Evolutionary conservation across 2,888 invertebrate species (phyloP), one percentile per base, ranked within the genome.

Genomic region (Pammene aurita): DNA sequence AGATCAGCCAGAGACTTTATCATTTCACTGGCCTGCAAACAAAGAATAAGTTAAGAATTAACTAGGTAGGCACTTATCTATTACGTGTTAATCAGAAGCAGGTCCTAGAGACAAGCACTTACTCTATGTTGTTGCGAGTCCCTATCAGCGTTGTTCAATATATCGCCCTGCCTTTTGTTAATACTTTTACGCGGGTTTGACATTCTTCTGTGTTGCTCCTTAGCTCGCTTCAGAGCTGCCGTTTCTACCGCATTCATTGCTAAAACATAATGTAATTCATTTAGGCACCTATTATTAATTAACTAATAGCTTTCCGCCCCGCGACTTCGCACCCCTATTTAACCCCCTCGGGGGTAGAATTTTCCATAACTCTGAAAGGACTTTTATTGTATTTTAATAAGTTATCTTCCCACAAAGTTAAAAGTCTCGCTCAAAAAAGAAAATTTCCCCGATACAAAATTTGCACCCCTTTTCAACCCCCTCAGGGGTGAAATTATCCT

Each of bases 161-260:
- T 90, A 67, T 91, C 91, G 14, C 91, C 91, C 72, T 89, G 86
- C 71, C 80, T 80, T 72, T 83, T 86, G 18, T 81, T 72, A 5
- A 83, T 77, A 68, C 75, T 76, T 72, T 73, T 84, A 60, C 82
- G 83, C 9, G 79, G 74, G 16, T 88, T 86, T 0, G 87, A 84
- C 13, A 82, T 68, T 72, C 78, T 80, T 57, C 80, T 81, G 58
- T 87, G 84, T 75, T 95, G 94, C 54, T 94, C 93, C 75, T 89
- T 93, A 0, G 95, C 95, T 71, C 92, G 90, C 71, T 93, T 91
- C 50, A 95, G 82, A 7, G 95, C 95, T 16, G 91, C 83, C 76
- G 94, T 93, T 86, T 95, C 95, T 7, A 94, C 93, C 55, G 93
- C 85, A 72, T 93, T 94, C 66, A 95, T 78, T 67, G 92, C 92